Percentiles rank a stretch among this genome's conserved stretches.
Evolutionary conservation across 2,888 invertebrate species (phyloP).

Genomic region (Rhimphoctona megacephalus): DNA sequence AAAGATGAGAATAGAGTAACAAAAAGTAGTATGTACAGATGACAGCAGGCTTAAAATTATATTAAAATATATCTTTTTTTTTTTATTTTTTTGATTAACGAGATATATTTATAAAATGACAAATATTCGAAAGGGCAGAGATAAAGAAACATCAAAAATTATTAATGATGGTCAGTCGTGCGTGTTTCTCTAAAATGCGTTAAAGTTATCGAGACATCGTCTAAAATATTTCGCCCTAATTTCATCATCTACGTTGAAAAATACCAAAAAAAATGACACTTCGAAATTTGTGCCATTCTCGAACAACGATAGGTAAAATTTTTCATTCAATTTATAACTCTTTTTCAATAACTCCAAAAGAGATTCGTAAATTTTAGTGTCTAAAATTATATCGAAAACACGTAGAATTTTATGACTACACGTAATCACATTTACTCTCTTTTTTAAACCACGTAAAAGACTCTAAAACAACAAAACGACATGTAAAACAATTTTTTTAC

Average conservation of each 20-base stretch:
- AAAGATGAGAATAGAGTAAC: slow-evolving; percentile 20
- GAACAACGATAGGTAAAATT: slow-evolving; percentile 59
- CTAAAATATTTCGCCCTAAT: slow-evolving; percentile 13
- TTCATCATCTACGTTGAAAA: slow-evolving; percentile 25
- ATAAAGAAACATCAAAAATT: slow-evolving; percentile 23
- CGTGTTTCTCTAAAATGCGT: slow-evolving; percentile 55
- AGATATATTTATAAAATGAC: background rate
- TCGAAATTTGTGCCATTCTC: slow-evolving; percentile 31
- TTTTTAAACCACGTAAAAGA: slow-evolving; percentile 37
- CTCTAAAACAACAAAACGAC: slow-evolving; percentile 61
- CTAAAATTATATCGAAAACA: slow-evolving; percentile 46
- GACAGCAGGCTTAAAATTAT: slow-evolving; percentile 45
- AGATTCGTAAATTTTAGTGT: slow-evolving; percentile 1
- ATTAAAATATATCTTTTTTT: slow-evolving; percentile 31
- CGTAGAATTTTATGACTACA: slow-evolving; percentile 34
- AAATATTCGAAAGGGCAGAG: slow-evolving; percentile 16
- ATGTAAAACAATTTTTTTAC: slow-evolving; percentile 30
- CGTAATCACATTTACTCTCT: slow-evolving; percentile 51
- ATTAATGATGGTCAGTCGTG: slow-evolving; percentile 60
- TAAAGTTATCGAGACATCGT: slow-evolving; percentile 17
- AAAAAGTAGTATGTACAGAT: slow-evolving; percentile 60
- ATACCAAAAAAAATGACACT: slow-evolving; percentile 11
- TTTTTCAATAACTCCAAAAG: slow-evolving; percentile 12
- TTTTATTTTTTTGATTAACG: background rate
- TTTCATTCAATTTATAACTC: slow-evolving; percentile 46